Percentiles rank a stretch among this genome's conserved stretches.
phyloP scores from a whole-genome alignment of 2,888 invertebrate genomes.

The Malacosoma neustria region DNA sequence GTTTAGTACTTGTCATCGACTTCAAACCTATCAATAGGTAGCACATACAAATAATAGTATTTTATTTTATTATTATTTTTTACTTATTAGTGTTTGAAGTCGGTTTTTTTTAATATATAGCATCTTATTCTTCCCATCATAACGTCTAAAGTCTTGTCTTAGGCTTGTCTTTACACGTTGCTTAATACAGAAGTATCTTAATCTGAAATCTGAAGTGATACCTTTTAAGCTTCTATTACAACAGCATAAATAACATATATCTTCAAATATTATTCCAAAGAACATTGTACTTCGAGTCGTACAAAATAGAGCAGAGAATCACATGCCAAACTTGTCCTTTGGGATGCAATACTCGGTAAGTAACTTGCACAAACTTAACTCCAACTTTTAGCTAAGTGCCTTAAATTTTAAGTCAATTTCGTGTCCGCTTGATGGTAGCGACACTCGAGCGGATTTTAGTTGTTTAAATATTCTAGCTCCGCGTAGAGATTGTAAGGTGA shows the following conservation, averaged over 20 bases:
- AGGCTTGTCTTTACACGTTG: not conserved
- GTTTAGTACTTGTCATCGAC: too few species aligned
- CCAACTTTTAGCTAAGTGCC: conserved; percentile 48
- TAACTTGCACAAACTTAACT: conserved; percentile 35
- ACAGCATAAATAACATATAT: conserved; percentile 3
- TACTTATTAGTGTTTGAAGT: too few species aligned
- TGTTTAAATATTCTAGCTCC: conserved; percentile 25
- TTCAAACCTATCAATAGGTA: too few species aligned
- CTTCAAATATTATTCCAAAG: not conserved
- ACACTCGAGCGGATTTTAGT: conserved; percentile 23
- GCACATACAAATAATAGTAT: too few species aligned
- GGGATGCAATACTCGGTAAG: conserved; percentile 32
- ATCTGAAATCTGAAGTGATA: not conserved
- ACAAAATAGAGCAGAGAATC: conserved; percentile 21
- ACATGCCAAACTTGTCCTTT: conserved; percentile 15
- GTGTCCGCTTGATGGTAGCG: conserved; percentile 27
- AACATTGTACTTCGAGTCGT: not conserved
- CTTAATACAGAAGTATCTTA: not conserved
- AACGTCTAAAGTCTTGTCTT: not conserved
- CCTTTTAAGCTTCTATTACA: conserved; percentile 1
- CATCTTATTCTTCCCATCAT: not conserved
- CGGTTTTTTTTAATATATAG: too few species aligned
- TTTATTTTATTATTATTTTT: too few species aligned
- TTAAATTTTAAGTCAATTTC: conserved; percentile 62
- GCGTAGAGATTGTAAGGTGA: conserved; percentile 10